Conservation (phyloP, 2,797 vertebrate genomes). For the Glossophaga mutica region DNA sequence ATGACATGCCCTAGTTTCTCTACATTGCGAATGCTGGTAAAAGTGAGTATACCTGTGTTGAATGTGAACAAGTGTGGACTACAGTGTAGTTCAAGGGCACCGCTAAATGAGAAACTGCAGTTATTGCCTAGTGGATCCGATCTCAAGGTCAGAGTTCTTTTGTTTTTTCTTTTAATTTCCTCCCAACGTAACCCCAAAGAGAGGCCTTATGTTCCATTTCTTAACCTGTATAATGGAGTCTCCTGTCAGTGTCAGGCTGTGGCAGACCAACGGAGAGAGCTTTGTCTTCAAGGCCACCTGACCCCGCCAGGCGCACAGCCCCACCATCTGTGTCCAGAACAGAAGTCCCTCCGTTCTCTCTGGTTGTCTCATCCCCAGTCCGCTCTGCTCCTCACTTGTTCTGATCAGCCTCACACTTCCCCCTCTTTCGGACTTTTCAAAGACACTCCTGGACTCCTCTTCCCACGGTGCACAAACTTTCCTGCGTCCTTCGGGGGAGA, state of each 20-base stretch:
- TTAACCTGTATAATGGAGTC: background rate
- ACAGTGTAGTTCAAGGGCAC: background rate
- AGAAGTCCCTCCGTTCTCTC: background rate
- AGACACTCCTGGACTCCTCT: background rate
- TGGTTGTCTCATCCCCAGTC: background rate
- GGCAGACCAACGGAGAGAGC: background rate
- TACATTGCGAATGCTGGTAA: background rate
- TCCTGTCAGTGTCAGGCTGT: background rate
- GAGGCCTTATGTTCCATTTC: background rate
- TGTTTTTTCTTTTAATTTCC: background rate
- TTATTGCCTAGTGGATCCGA: background rate
- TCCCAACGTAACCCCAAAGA: background rate
- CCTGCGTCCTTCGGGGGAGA: rapidly evolving
- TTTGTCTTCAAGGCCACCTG: background rate
- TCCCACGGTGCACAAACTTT: background rate
- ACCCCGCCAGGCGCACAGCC: background rate
- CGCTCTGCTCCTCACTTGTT: background rate
- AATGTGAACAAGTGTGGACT: background rate
- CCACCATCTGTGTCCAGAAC: background rate
- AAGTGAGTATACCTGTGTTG: background rate
- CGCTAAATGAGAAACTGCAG: background rate
- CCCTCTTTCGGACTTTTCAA: background rate
- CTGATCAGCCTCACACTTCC: background rate
- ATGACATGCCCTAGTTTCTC: background rate
- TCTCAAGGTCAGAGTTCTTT: background rate